phyloP scores from a whole-genome alignment of 2,113 vertebrate genomes.

The Cariama cristata region DNA sequence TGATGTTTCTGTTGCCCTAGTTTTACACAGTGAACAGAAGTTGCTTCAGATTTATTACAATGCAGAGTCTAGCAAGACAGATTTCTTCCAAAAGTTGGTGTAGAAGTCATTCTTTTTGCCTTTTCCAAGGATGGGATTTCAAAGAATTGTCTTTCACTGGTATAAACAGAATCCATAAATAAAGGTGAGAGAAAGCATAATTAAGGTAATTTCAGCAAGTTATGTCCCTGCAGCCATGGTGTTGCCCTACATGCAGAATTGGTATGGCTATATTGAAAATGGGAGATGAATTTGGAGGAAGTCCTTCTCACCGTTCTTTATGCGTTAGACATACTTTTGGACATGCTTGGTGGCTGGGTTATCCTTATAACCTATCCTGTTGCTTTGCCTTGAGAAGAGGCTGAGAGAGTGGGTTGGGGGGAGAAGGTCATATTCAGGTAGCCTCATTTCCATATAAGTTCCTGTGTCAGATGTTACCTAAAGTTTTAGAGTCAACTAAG shows the following conservation, averaged over 20 bases:
- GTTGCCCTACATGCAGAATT: background rate
- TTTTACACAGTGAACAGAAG: background rate
- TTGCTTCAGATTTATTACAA: background rate
- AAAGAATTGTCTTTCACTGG: background rate
- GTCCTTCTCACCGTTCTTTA: background rate
- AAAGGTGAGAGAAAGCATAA: background rate
- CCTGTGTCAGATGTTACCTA: background rate
- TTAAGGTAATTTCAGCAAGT: background rate
- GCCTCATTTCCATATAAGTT: background rate
- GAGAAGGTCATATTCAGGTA: background rate
- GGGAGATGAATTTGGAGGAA: background rate
- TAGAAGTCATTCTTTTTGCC: background rate
- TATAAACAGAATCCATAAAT: background rate
- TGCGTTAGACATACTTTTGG: background rate
- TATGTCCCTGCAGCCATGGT: background rate
- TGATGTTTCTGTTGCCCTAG: background rate
- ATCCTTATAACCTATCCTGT: rapidly evolving
- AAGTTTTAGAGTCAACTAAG: background rate
- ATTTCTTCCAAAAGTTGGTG: background rate
- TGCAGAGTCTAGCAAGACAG: background rate
- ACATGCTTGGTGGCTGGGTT: background rate
- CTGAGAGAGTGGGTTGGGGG: background rate
- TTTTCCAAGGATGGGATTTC: background rate
- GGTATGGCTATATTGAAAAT: background rate
- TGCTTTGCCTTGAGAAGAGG: background rate